Evolutionary conservation across 2,888 invertebrate species (phyloP), one percentile per base, ranked within the genome.

Genomic region (Empis livida): DNA sequence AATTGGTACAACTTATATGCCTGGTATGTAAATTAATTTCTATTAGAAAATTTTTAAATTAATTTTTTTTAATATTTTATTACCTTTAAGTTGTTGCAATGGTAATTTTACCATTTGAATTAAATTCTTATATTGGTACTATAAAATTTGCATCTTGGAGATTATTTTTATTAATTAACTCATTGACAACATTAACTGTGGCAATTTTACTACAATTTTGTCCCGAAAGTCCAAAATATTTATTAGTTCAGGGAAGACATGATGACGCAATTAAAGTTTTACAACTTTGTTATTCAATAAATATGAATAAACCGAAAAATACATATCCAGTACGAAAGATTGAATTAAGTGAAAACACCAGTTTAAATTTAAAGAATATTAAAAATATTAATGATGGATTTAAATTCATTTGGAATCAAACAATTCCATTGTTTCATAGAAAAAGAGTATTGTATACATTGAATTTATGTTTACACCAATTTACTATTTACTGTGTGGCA

Each of bases 71-170:
- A 17, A 23, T 30, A 15, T 23, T 37, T 31, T 13, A 20, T 52
- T 60, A 31, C 5, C n/a, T 41, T 65, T 30, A 65, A 75, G 82
- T 76, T 49, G 59, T 82, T 44, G 79, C 80, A 10, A 82, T 81
- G 80, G 58, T 76, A 2, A 72, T 84, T 20, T 73, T 84, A 1
- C 82, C 83, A 0, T 56, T 67, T 5, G 67, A 71, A 5, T 71
- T 74, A 56, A 61, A 71, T 1, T 54, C 71, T n/a, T 70, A 71
- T 0, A 65, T 71, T 53, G 60, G 77, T 40, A 68, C 61, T 49
- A 71, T 82, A 44, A 60, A 64, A 1, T 79, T 78, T 61, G 74
- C 78, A 32, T 71, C 78, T 0, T 80, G 79, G 79, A 78, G 79
- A 57, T 54, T 79, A 27, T 78, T 77, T 57, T 67, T 79, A 10